Base-by-base conservation (phyloP, 2,113 vertebrate species). In the Pelvicachromis taeniatus region DNA sequence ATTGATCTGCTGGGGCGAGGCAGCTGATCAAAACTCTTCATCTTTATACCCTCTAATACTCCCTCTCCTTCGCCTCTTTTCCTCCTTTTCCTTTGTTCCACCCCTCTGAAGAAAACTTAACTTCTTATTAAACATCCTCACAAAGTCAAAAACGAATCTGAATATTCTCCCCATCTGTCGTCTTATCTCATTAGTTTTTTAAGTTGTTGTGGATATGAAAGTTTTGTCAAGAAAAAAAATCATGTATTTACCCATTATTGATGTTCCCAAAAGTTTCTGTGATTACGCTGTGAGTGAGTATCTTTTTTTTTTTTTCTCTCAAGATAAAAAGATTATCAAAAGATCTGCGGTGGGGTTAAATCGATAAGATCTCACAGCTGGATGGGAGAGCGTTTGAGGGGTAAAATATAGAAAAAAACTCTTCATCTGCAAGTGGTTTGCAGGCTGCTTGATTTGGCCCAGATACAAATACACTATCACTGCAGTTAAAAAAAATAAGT, bases 281-380 rank as follows among this genome's bases (percentile, higher is more conserved):
- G 2, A 80, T 90, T 88, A 42, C 26, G 89, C 88, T 82, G 65
- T 23, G 5, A 86, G 85, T 82, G 33, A 40, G 65, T 84, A 83
- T 35, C 59, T 38, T 84, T 75, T 56, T 68, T 26, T 68, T 26
- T 26, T 70, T 68, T 40, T 29, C 23, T 73, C 81, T 78, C 40
- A 73, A 90, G 87, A 92, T 91, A 87, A 93, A 92, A 91, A 91
- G 91, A 94, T 93, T 91, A 93, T 87, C 82, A 80, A 80, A 86
- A 93, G 90, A 90, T 89, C 85, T 84, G 65, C 12, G 4, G 65
- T 53, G 77, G 82, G 73, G 89, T 78, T 21, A 29, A 45, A 89
- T 94, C 89, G 31, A 93, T 93, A n/a, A 0, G 16, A 80, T 91
- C 92, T 91, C 90, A 91, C 86, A 89, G 89, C 85, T 84, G 78